phyloP scores from a whole-genome alignment of 2,888 invertebrate genomes.

The Atherix ibis region DNA sequence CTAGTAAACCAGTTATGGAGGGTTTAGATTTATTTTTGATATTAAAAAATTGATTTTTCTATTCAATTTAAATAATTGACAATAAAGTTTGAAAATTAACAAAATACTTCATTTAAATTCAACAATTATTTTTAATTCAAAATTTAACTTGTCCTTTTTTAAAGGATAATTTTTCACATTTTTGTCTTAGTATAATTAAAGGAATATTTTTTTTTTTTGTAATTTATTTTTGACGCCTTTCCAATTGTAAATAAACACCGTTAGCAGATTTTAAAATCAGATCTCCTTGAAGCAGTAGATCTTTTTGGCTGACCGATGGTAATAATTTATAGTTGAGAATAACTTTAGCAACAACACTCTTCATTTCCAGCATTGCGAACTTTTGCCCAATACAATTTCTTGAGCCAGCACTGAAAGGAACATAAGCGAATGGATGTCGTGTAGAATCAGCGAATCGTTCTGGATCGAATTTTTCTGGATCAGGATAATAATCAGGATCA shows the following conservation, averaged over 20 bases:
- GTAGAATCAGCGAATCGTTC: slow-evolving; percentile 1
- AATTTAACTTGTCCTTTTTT: no score
- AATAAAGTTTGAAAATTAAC: no score
- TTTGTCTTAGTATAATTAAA: no score
- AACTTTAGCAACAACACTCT: slow-evolving; percentile 2
- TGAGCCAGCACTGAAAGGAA: slow-evolving; percentile 6
- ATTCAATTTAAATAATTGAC: no score
- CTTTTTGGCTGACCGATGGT: slow-evolving; percentile 1
- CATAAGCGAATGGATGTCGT: slow-evolving; percentile 5
- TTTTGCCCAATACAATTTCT: slow-evolving; percentile 7
- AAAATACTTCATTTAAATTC: no score
- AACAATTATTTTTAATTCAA: no score
- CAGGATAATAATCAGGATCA: slow-evolving; percentile 4
- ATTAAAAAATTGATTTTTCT: no score
- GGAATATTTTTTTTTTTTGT: not conserved
- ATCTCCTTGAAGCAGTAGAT: slow-evolving; percentile 16
- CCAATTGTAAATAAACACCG: slow-evolving; percentile 4
- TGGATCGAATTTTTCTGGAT: slow-evolving; percentile 6
- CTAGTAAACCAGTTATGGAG: no score
- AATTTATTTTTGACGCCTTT: not conserved
- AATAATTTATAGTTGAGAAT: slow-evolving; percentile 3
- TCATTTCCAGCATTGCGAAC: slow-evolving; percentile 5
- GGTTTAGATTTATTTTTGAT: no score
- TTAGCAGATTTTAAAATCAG: slow-evolving; percentile 4
- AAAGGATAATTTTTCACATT: no score